Percentiles rank a stretch among this genome's conserved stretches.
Evolutionary conservation across 2,888 invertebrate genomes (phyloP).

Genomic region (Pachliopta kotzebuea): DNA sequence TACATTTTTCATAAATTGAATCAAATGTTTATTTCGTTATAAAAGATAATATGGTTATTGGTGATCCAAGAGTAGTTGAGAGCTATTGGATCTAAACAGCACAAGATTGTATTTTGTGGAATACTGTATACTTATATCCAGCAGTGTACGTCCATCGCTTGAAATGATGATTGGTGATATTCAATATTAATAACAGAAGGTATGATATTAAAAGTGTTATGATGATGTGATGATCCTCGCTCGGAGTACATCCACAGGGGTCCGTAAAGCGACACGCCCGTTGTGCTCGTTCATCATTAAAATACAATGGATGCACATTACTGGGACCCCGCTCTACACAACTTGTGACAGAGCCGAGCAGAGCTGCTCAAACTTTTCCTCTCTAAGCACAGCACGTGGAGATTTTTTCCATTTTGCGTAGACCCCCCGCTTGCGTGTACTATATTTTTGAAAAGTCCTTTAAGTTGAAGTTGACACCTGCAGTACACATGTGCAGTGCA

Average conservation of each 20-base stretch:
- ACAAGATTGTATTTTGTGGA: too few species aligned
- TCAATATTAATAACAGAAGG: conserved; percentile 18
- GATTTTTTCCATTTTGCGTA: neutral
- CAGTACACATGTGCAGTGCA: too few species aligned
- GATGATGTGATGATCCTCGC: conserved; percentile 5
- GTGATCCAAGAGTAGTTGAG: too few species aligned
- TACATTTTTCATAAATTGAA: too few species aligned
- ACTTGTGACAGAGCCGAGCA: neutral
- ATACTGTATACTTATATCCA: too few species aligned
- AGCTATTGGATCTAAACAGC: too few species aligned
- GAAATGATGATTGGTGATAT: too few species aligned
- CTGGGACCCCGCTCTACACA: neutral
- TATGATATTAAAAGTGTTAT: conserved; percentile 15
- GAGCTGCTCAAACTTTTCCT: neutral
- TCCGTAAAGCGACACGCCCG: conserved; percentile 16
- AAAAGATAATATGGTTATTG: too few species aligned
- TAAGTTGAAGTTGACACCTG: too few species aligned
- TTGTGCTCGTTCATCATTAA: conserved; percentile 21
- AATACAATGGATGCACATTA: conserved; percentile 20
- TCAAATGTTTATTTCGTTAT: too few species aligned
- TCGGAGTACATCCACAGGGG: conserved; percentile 23
- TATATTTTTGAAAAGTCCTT: too few species aligned
- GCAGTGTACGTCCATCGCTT: too few species aligned
- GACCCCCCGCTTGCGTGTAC: neutral
- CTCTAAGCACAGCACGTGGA: neutral